phyloP scores from a whole-genome alignment of 2,797 vertebrate species.

The Aldrovandia affinis region DNA sequence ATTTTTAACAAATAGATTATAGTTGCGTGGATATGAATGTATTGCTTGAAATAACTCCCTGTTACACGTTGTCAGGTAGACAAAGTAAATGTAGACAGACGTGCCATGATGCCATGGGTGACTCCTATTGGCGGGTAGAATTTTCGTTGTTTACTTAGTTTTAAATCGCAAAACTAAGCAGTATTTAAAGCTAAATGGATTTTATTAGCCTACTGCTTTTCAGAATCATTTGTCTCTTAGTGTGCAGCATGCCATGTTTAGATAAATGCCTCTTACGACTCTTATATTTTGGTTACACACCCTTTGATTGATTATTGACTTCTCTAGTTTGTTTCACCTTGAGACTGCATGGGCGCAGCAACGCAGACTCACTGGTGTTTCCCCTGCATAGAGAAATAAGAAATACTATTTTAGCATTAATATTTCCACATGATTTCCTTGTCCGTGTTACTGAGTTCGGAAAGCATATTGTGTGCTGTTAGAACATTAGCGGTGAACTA shows the following conservation, averaged over 20 bases:
- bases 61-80: background rate
- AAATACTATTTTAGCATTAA: background rate
- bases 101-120: background rate
- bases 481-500: background rate
- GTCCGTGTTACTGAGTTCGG: background rate
- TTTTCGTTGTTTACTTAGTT: background rate
- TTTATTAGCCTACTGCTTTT: background rate
- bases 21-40: background rate
- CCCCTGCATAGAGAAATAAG: background rate
- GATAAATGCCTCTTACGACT: background rate
- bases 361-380: background rate
- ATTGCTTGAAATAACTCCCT: background rate
- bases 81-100: no score
- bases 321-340: background rate
- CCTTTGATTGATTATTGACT: background rate
- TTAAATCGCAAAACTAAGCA: background rate
- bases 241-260: background rate
- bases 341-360: background rate
- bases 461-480: background rate
- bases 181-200: background rate
- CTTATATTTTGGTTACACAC: slow-evolving; percentile 1
- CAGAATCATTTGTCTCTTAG: background rate
- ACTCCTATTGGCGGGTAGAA: slow-evolving; percentile 1
- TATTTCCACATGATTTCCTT: background rate
- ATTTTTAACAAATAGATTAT: background rate